Evolutionary conservation across 2,113 vertebrate genomes (phyloP), one percentile per base, ranked within the genome.

Genomic region (Crotophaga sulcirostris): DNA sequence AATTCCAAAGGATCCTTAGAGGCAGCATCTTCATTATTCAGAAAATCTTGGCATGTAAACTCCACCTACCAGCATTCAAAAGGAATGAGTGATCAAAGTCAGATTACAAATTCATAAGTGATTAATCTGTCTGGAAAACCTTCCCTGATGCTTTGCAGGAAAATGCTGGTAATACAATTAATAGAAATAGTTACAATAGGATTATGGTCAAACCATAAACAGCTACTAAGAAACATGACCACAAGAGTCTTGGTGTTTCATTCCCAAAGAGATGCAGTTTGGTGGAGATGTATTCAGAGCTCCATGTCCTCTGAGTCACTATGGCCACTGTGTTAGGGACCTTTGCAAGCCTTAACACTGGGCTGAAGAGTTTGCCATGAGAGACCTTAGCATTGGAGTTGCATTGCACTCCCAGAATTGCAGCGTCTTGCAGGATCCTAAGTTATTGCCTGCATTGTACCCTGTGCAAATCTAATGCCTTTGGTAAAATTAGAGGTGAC

Each of bases 31-130:
- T 92, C 92, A 87, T 97, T 96, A 96, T 92, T 93, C 88, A 94
- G 88, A 95, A 94, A 93, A 84, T 81, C 93, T 62, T 73, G 85
- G 73, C 92, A 49, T 96, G 96, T 96, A 96, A 95, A 97, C 93
- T 96, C 96, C 96, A 92, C 96, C 96, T 87, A 95, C 80, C 62
- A 93, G 72, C 90, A 96, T 84, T 96, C 94, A 95, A 93, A 97
- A 93, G 92, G 94, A 97, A 96, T 95, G 93, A 75, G 62, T 96
- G 96, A 97, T 96, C 96, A 97, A 97, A 97, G 94, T 64, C 73
- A 90, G 85, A 96, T 95, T 84, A 90, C 73, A 95, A 87, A 96
- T 95, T 96, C 92, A 92, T 97, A 94, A 96, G 83, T 68, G 62
- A 96, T 84, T 93, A 93, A 95, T 96, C 92, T 94, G 94, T 91